phyloP scores from a whole-genome alignment of 2,888 invertebrate species.

The Drosophila villosipedis region DNA sequence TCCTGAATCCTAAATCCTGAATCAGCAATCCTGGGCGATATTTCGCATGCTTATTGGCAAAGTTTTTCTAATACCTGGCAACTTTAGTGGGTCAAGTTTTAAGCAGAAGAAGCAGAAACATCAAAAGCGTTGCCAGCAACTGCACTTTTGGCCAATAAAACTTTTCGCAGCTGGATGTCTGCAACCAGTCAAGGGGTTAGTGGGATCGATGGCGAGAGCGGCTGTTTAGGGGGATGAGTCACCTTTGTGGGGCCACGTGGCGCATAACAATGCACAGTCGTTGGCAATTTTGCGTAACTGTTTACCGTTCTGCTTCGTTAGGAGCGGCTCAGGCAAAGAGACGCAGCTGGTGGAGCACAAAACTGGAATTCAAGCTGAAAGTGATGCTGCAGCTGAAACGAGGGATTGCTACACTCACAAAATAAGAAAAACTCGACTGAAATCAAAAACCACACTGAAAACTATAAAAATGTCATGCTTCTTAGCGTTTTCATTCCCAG shows the following conservation, averaged over 20 bases:
- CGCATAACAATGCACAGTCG: slow-evolving; percentile 76
- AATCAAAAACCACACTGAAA: not conserved
- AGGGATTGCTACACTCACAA: not conserved
- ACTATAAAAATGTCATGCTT: not conserved
- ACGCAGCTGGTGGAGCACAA: not conserved
- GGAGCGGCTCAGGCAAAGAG: slow-evolving; percentile 33
- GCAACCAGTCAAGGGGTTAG: slow-evolving; percentile 11
- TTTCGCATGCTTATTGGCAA: slow-evolving; percentile 66
- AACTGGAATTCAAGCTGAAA: slow-evolving; percentile 4
- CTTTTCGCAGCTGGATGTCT: slow-evolving; percentile 56
- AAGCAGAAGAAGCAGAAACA: slow-evolving; percentile 27
- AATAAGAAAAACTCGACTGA: not conserved
- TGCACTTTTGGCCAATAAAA: slow-evolving; percentile 73
- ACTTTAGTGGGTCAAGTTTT: slow-evolving; percentile 71
- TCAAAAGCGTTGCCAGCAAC: slow-evolving; percentile 30
- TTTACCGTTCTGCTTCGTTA: slow-evolving; percentile 74
- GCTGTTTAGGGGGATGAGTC: not conserved
- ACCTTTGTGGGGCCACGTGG: slow-evolving; percentile 73
- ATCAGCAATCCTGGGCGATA: slow-evolving; percentile 22
- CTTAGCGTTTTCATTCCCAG: not conserved
- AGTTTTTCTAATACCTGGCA: slow-evolving; percentile 57
- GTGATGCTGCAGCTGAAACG: slow-evolving; percentile 5
- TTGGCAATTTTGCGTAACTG: slow-evolving; percentile 80
- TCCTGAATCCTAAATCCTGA: not conserved
- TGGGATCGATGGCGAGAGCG: not conserved